These are phyloP conservation scores for Corythornis vintsioides DNA, from an alignment of 2,113 vertebrate genomes.

Conservation along the genomic window DNA sequence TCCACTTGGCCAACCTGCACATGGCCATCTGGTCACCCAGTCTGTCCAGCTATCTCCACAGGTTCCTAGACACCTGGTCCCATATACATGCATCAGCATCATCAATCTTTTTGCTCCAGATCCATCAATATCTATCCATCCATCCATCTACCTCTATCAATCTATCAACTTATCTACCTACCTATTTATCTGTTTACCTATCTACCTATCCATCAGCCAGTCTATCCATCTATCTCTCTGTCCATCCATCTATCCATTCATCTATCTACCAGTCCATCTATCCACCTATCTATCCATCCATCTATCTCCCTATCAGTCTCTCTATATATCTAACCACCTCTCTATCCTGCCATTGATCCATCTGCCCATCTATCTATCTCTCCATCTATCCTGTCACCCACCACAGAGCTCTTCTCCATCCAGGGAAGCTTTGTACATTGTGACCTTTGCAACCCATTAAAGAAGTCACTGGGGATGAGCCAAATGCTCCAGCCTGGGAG, in stretches of 20 bases:
- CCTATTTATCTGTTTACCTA: not conserved
- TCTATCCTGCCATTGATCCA: not conserved
- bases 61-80: not conserved
- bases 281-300: not conserved
- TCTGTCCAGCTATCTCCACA: not conserved
- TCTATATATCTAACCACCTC: not conserved
- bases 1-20: rapidly evolving
- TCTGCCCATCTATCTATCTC: not conserved
- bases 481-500: not conserved
- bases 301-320: not conserved
- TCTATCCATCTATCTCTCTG: not conserved
- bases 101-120: not conserved
- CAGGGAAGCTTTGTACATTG: not conserved
- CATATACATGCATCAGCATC: rapidly evolving
- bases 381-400: not conserved
- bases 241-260: not conserved
- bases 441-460: not conserved
- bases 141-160: not conserved
- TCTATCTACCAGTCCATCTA: not conserved
- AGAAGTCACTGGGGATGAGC: not conserved
- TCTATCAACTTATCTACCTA: not conserved
- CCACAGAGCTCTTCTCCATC: not conserved
- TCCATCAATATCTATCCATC: not conserved
- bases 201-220: not conserved
- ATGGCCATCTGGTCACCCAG: not conserved